Evolutionary conservation across 2,113 vertebrate genomes (phyloP), one percentile per base, ranked within the genome.

Genomic region (Alexandromys fortis): DNA sequence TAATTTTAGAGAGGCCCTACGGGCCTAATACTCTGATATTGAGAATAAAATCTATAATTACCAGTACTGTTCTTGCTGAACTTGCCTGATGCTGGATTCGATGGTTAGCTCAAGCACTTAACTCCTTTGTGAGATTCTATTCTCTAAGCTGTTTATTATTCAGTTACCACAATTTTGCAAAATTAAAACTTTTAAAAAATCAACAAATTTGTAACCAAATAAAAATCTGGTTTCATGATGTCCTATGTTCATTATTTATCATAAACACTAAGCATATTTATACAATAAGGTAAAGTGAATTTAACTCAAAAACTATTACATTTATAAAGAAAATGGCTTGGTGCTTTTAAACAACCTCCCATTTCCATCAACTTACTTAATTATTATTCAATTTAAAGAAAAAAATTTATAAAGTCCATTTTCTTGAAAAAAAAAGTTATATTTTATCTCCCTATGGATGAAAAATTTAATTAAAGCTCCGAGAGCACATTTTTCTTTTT

Each of bases 401-500:
- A 8, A 93, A 90, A 22, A 96, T 11, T 91, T 96, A 93, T 58
- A 49, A 78, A 92, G 82, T 79, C 86, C 79, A 58, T 96, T 75
- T 87, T 97, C 24, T 77, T 58, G 72, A 88, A 83, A 30, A 97
- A 97, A 98, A 97, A 98, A 0, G 22, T 72, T 79, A 42, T 45
- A 86, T 96, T 97, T 96, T 97, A 96, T 96, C 93, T 97, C 91
- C 93, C 95, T 92, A 96, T 22, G 91, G 61, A 95, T 92, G 65
- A 38, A 55, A 77, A 91, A 78, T 97, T 92, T 95, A 93, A 97
- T 77, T 52, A 97, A 90, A 98, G 93, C n/a, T 45, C 47, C 90
- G 97, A 85, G 14, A 38, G 81, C 96, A 96, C 79, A 93, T 97
- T 94, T 97, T 92, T 90, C 89, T 97, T 95, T 98, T 97, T 96